Percentiles rank a stretch among this genome's conserved stretches.
phyloP scores from a whole-genome alignment of 2,797 vertebrate species.

The Fistularia tabacaria region DNA sequence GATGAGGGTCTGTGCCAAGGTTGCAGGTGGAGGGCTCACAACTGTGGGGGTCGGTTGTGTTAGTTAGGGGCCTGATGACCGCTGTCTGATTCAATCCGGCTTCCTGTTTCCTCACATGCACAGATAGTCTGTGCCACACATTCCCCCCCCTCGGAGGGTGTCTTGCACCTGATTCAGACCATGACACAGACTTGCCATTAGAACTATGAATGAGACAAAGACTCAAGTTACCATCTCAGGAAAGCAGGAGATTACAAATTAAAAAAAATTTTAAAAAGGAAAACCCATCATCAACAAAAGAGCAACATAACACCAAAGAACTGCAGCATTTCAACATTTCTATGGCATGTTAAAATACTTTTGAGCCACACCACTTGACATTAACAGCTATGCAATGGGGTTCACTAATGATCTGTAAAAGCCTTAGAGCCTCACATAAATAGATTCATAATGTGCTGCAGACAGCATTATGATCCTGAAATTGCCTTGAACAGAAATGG shows the following conservation, averaged over 20 bases:
- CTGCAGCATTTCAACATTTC: conserved; percentile 69
- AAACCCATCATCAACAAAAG: neutral
- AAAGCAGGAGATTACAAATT: conserved; percentile 55
- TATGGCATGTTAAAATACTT: no score
- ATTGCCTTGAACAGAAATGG: conserved; percentile 30
- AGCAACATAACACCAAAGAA: conserved; percentile 57
- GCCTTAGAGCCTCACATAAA: conserved; percentile 43
- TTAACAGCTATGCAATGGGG: conserved; percentile 29
- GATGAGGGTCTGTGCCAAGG: conserved; percentile 82
- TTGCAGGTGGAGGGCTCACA: conserved; percentile 72
- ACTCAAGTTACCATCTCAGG: conserved; percentile 80
- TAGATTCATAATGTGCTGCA: conserved; percentile 71
- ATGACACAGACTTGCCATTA: conserved; percentile 99
- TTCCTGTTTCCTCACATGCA: conserved; percentile 98
- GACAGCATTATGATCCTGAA: conserved; percentile 69
- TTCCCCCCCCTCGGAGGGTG: conserved; percentile 92
- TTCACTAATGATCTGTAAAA: conserved; percentile 25
- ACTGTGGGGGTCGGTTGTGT: conserved; percentile 81
- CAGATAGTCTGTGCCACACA: conserved; percentile 98
- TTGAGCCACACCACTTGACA: conserved; percentile 60
- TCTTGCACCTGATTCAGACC: conserved; percentile 99
- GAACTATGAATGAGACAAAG: conserved; percentile 99
- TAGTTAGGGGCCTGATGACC: conserved; percentile 99
- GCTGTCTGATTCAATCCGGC: conserved; percentile 97
- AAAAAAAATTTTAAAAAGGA: conserved; percentile 46